Base-by-base conservation (phyloP, 1,140 invertebrate genomes). In the Aphaenogaster floridana region DNA sequence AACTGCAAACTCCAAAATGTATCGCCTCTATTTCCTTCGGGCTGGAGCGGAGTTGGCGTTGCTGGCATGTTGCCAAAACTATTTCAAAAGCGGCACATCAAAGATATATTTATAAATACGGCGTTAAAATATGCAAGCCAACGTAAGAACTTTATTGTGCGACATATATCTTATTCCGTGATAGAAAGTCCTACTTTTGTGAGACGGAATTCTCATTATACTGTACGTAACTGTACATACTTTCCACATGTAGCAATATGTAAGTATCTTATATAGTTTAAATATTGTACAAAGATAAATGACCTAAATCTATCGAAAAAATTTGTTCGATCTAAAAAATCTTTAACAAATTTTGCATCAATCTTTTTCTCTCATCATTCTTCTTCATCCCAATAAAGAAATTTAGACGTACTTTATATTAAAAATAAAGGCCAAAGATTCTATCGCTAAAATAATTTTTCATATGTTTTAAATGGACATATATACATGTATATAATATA, bases 1-100 rank as follows among this genome's bases (percentile, higher is more conserved):
- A 92, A 91, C 91, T 79, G 57, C 72, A 77, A 61, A 81, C 85
- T 77, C 88, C 45, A 74, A 76, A 84, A 84, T 84, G 80, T 84
- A 84, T 84, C 86, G 69, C 59, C 34, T 59, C n/a, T 80, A 76
- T 78, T 80, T 52, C 86, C 77, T 84, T 61, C 57, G 71, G 28
- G 17, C 64, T 68, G 42, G 34, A 57, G 39, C 39, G 50, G 50
- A 48, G 39, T 52, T 63, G 21, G 52, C 28, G 61, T 76, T n/a
- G 21, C 80, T 84, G 80, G 80, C 80, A 28, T 2, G 54, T 45
- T 11, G 45, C 80, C 80, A 76, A 72, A 84, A 84, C 80, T 84
- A 84, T 84, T 84, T 84, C 69, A 84, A 84, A 84, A 84, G 57
- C 69, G 69, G 42, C 69, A 76, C 54, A 76, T 63, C 69, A 74